These are phyloP conservation scores for Urocitellus parryii DNA, from an alignment of 2,113 vertebrate species.

Conservation along the genomic window DNA sequence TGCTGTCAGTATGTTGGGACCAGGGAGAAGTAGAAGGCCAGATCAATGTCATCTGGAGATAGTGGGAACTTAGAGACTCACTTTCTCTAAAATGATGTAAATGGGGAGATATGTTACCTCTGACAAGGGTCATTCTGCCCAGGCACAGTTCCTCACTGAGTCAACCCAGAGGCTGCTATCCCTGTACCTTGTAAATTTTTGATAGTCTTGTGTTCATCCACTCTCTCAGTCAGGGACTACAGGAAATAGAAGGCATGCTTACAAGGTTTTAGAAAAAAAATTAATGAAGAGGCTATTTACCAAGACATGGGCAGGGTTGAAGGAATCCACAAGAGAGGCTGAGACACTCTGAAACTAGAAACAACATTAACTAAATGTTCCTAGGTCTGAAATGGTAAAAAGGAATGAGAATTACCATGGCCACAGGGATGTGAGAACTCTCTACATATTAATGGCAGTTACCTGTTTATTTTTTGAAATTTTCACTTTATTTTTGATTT, in stretches of 20 bases:
- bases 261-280: too few relatives aligned
- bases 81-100: background rate
- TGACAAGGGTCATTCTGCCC: background rate
- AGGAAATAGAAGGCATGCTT: background rate
- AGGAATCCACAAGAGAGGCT: background rate
- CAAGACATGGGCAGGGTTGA: background rate
- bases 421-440: background rate
- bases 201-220: background rate
- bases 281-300: background rate
- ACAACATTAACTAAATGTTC: background rate
- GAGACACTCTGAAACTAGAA: constrained; percentile 7
- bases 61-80: background rate
- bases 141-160: background rate
- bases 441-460: background rate
- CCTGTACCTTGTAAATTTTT: background rate
- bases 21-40: background rate
- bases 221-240: background rate
- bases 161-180: background rate
- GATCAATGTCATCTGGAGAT: background rate
- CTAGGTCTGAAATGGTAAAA: background rate
- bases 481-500: constrained; percentile 3
- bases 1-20: background rate
- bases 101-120: background rate
- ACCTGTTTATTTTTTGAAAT: background rate
- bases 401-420: background rate